phyloP scores from a whole-genome alignment of 2,797 vertebrate genomes.

The Siniperca scherzeri region DNA sequence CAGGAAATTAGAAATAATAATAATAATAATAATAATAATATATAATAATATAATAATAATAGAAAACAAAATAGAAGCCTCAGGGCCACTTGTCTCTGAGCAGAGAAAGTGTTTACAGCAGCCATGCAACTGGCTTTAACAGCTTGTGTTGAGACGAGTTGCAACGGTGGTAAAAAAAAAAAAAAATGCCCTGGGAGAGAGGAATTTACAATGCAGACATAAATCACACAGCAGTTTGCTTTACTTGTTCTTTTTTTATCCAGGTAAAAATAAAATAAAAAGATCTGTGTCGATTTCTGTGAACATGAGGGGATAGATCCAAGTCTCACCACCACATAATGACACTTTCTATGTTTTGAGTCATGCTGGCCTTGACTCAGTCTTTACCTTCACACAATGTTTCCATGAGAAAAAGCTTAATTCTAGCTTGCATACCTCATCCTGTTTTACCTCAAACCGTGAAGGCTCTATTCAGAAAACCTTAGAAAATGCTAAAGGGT shows the following conservation, averaged over 20 bases:
- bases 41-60: too few species aligned
- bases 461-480: conserved; percentile 19
- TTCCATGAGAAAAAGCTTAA: conserved; percentile 43
- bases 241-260: conserved; percentile 37
- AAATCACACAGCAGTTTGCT: conserved; percentile 39
- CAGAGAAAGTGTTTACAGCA: conserved; percentile 67
- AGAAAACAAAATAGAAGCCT: conserved; percentile 63
- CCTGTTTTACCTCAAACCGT: conserved; percentile 31
- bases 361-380: conserved; percentile 45
- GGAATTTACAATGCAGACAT: conserved; percentile 64
- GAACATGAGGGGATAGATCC: conserved; percentile 12
- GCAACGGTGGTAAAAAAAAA: conserved; percentile 21
- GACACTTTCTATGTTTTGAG: conserved; percentile 58
- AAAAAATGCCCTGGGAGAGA: conserved; percentile 37
- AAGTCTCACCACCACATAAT: conserved; percentile 47
- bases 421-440: conserved; percentile 16
- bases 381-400: conserved; percentile 44
- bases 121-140: conserved; percentile 57
- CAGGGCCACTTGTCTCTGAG: conserved; percentile 60
- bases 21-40: too few species aligned
- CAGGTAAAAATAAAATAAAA: neutral
- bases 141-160: conserved; percentile 36
- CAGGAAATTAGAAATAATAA: too few species aligned
- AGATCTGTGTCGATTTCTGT: conserved; percentile 22
- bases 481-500: conserved; percentile 2